These are phyloP conservation scores for Penaeus vannamei DNA, from an alignment of 1,140 invertebrate species.

Conservation along the genomic window DNA sequence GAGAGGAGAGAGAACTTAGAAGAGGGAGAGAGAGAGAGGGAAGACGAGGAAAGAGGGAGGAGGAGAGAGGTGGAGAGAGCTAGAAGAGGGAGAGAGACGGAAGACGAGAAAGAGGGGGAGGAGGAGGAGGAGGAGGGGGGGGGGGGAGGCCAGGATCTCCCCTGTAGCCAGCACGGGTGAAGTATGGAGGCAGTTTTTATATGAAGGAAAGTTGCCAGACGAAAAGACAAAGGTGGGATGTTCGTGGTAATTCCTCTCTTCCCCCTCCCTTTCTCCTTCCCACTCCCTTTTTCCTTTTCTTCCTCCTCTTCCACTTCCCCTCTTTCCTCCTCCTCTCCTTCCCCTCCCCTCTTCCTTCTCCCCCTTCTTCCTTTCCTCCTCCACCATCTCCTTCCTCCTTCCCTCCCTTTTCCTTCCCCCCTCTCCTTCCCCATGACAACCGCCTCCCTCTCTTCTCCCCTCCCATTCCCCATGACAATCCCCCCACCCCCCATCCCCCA, in stretches of 20 bases:
- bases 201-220: constrained; percentile 45
- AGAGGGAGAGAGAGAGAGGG: neutral
- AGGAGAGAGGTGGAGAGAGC: neutral
- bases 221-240: neutral
- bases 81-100: too few species aligned
- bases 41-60: neutral
- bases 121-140: neutral
- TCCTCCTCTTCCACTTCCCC: neutral
- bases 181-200: constrained; percentile 56
- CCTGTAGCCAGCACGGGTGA: constrained; percentile 3
- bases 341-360: constrained; percentile 5
- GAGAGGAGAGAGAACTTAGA: neutral
- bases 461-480: neutral
- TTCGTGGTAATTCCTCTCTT: neutral
- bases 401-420: neutral
- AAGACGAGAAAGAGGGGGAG: neutral
- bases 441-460: neutral
- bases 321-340: neutral
- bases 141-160: constrained; percentile 4
- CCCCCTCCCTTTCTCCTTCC: neutral
- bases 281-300: neutral
- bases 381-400: neutral
- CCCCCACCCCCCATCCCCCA: neutral
- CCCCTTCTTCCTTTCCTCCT: neutral
- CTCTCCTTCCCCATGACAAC: constrained; percentile 4